Percentiles rank a stretch among this genome's conserved stretches.
Conservation (phyloP, 2,797 vertebrate species). For the Gymnocypris eckloni region DNA sequence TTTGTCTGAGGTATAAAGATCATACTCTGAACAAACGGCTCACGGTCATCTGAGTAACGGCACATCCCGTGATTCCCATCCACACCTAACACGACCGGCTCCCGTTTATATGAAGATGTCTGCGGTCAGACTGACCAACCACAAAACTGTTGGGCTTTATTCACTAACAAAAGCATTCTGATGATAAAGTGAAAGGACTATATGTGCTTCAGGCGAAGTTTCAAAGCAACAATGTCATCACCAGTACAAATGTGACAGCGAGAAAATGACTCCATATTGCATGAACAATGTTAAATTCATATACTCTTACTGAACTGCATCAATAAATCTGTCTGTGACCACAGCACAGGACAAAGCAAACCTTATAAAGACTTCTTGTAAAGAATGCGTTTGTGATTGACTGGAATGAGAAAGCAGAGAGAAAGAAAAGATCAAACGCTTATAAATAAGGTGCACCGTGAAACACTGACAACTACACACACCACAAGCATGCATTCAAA, state of each 20-base stretch:
- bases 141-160: neutral
- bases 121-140: slow-evolving; percentile 6
- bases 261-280: neutral
- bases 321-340: slow-evolving; percentile 43
- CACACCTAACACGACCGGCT: neutral
- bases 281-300: slow-evolving; percentile 1
- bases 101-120: neutral
- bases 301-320: slow-evolving; percentile 7
- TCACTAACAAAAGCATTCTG: slow-evolving; percentile 18
- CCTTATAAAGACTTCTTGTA: slow-evolving; percentile 53
- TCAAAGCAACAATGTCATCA: neutral
- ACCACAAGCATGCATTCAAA: slow-evolving; percentile 19
- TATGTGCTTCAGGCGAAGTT: neutral
- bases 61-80: neutral
- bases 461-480: slow-evolving; percentile 40
- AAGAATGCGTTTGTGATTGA: slow-evolving; percentile 42
- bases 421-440: slow-evolving; percentile 37
- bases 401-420: slow-evolving; percentile 25
- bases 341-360: slow-evolving; percentile 40
- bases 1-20: neutral
- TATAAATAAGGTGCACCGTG: slow-evolving; percentile 42
- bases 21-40: neutral
- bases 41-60: neutral
- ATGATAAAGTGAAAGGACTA: slow-evolving; percentile 8
- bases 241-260: neutral